These are phyloP conservation scores for Butorides virescens DNA, from an alignment of 2,113 vertebrate species.

Conservation along the genomic window DNA sequence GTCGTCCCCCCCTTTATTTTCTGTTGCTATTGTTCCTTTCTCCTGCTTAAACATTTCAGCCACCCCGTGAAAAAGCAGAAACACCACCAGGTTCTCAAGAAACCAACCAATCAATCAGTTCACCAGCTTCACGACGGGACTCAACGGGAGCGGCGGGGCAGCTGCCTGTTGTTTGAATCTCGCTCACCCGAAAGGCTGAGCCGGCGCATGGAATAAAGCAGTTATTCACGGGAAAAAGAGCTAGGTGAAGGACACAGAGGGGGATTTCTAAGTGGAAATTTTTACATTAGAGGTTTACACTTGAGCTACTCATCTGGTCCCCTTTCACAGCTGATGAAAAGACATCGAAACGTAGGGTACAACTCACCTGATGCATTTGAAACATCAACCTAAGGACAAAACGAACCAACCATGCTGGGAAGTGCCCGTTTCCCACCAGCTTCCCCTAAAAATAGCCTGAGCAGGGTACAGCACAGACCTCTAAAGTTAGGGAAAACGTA, in stretches of 20 bases:
- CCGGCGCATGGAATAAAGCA: not conserved
- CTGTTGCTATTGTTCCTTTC: slow-evolving; percentile 22
- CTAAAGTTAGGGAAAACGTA: fast-evolving
- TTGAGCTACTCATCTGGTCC: not conserved
- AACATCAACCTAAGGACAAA: not conserved
- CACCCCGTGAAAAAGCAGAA: slow-evolving; percentile 30
- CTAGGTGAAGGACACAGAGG: slow-evolving; percentile 32
- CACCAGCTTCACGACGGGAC: slow-evolving; percentile 15
- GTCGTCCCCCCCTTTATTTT: not conserved
- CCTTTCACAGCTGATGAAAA: not conserved
- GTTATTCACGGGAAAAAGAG: slow-evolving; percentile 19
- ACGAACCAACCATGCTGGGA: not conserved
- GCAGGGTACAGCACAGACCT: not conserved
- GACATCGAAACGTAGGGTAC: not conserved
- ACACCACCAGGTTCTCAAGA: slow-evolving; percentile 39
- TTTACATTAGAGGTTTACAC: not conserved
- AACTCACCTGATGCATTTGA: not conserved
- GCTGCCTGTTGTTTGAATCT: slow-evolving; percentile 33
- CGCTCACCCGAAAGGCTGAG: not conserved
- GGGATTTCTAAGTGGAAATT: slow-evolving; percentile 10
- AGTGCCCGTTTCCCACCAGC: not conserved
- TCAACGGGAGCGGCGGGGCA: slow-evolving; percentile 13
- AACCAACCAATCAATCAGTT: slow-evolving; percentile 45
- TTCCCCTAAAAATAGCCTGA: not conserved
- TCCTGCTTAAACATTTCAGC: not conserved